Percentiles rank a stretch among this genome's conserved stretches.
Conservation (phyloP, 2,888 invertebrate genomes). For the Spodoptera littoralis region DNA sequence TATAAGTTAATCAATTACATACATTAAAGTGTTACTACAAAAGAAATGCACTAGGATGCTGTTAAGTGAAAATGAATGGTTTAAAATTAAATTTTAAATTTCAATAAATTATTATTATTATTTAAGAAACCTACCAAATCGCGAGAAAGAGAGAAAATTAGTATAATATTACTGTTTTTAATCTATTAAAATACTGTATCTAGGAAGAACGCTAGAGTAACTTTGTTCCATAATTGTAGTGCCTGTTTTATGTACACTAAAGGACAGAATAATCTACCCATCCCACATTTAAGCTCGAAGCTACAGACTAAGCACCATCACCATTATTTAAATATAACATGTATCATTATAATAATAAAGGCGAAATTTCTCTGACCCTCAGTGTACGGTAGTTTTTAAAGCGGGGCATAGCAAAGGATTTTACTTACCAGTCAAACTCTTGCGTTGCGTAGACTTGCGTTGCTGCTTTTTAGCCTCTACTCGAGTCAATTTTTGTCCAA, state of each 20-base stretch:
- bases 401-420: slow-evolving; percentile 83
- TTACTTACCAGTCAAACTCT: slow-evolving; percentile 96
- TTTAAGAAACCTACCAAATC: slow-evolving; percentile 35
- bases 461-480: slow-evolving; percentile 98
- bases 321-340: slow-evolving; percentile 29
- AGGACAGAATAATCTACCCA: slow-evolving; percentile 68
- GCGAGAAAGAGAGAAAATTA: slow-evolving; percentile 37
- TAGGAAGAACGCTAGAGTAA: slow-evolving; percentile 47
- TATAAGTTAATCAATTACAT: slow-evolving; percentile 44
- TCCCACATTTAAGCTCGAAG: slow-evolving; percentile 65
- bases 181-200: slow-evolving; percentile 48
- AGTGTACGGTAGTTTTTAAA: slow-evolving; percentile 74
- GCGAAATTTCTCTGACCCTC: slow-evolving; percentile 65
- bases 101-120: slow-evolving; percentile 39
- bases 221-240: slow-evolving; percentile 34
- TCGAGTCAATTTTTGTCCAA: slow-evolving; percentile 73
- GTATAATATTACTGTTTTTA: slow-evolving; percentile 39
- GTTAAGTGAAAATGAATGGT: slow-evolving; percentile 50
- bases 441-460: slow-evolving; percentile 91
- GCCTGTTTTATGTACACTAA: slow-evolving; percentile 70
- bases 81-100: slow-evolving; percentile 36
- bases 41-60: slow-evolving; percentile 53
- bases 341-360: slow-evolving; percentile 33
- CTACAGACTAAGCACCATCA: slow-evolving; percentile 66
- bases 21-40: slow-evolving; percentile 53